Base-by-base conservation (phyloP, 2,888 invertebrate genomes). In the Acronicta alni region DNA sequence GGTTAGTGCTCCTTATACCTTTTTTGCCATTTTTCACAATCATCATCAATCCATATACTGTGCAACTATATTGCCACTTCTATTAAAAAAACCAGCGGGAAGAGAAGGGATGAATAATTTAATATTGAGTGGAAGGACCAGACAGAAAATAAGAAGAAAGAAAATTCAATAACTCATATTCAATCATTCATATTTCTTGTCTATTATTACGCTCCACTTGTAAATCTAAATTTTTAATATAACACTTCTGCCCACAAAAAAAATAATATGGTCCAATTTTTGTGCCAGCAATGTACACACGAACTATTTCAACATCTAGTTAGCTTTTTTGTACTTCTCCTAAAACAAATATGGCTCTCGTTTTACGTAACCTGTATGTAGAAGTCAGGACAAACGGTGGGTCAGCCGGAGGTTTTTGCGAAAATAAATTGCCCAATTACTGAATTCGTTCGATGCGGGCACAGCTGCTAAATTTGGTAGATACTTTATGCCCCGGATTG, bases 351-450 rank as follows among this genome's bases (percentile, higher is more conserved):
- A 49, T 45, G 15, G n/a, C n/a, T 23, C 9, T 15, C n/a, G 3
- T 42, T 60, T 60, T 38, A 48, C 48, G 23, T 48, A 39, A 46
- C 35, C 26, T 51, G 30, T 2, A 8, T 10, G 42, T 47, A 41
- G 35, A 8, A 42, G 48, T 45, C 17, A 3, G 44, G 52, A 53
- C 38, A 57, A 53, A 57, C 42, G 17, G 10, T 43, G 44, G 63
- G 57, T 63, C 53, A 53, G 35, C 17, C 42, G n/a, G 10, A 45
- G 63, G 57, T 49, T 63, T 67, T 30, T 43, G 12, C 30, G 20
- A 43, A 57, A 63, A 63, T 63, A 57, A 68, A 68, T 67, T 45
- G 48, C 32, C 45, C 53, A 63, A 63, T 68, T 53, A 63, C 48
- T 7, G 35, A 20, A 42, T 38, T 8, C 47, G 41, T 42, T 53